phyloP scores from a whole-genome alignment of 1,140 invertebrate species.

The Drosophila fuyamai region DNA sequence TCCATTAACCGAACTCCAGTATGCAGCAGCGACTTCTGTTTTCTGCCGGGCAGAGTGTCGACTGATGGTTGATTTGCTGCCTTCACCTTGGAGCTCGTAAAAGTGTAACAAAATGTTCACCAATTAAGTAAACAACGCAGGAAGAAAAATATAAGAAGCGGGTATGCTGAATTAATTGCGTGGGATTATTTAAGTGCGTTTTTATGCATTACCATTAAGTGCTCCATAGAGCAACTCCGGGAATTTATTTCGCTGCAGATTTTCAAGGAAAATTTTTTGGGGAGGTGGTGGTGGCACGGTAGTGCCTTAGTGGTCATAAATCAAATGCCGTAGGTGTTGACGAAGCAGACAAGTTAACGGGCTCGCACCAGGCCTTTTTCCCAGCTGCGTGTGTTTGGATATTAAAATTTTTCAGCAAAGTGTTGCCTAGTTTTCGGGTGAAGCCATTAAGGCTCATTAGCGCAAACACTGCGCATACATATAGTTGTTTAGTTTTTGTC shows the following conservation, averaged over 20 bases:
- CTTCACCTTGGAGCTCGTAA: conserved; percentile 76
- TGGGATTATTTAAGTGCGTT: conserved; percentile 80
- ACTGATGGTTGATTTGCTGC: conserved; percentile 45
- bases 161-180: conserved; percentile 75
- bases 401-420: conserved; percentile 70
- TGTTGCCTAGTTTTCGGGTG: conserved; percentile 73
- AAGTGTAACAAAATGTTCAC: conserved; percentile 82
- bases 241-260: conserved; percentile 65
- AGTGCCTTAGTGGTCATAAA: conserved; percentile 55
- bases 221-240: conserved; percentile 44
- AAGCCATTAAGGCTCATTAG: conserved; percentile 74
- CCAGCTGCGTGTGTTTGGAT: conserved; percentile 54
- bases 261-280: conserved; percentile 37
- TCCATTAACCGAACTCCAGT: conserved; percentile 50
- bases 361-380: conserved; percentile 14
- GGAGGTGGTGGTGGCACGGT: background rate
- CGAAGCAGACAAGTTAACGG: conserved; percentile 65
- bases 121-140: conserved; percentile 78
- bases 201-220: conserved; percentile 83
- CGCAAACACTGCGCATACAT: conserved; percentile 22
- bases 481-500: conserved; percentile 34
- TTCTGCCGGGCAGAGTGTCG: conserved; percentile 8
- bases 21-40: conserved; percentile 43
- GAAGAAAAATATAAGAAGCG: conserved; percentile 7
- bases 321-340: conserved; percentile 68